A percentile compares a stretch with the other conserved stretches of the same genome.
These are phyloP conservation scores for Creontiades dilutus DNA, from an alignment of 2,888 invertebrate genomes.

Conservation along the genomic window DNA sequence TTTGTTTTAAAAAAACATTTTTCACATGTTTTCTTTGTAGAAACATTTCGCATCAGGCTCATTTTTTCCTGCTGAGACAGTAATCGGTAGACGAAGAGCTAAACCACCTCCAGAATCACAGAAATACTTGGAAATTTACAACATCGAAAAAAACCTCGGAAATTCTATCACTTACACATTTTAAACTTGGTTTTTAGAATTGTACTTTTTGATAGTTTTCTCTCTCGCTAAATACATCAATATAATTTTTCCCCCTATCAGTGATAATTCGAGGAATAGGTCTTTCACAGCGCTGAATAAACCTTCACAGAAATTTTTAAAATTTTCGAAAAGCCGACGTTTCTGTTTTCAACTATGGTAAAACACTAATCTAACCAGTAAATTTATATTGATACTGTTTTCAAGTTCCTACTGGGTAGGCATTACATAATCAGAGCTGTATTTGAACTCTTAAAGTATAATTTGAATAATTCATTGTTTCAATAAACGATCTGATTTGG, in stretches of 20 bases:
- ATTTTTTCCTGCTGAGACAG: conserved; percentile 7
- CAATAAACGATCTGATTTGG: too few relatives aligned
- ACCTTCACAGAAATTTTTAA: not conserved
- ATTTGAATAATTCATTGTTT: not conserved
- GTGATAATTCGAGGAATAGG: conserved; percentile 9
- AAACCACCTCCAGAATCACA: conserved; percentile 61
- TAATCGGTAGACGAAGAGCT: conserved; percentile 33
- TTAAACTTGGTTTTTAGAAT: not conserved
- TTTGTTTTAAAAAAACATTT: conserved; percentile 33
- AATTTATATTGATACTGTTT: not conserved
- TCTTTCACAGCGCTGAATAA: conserved; percentile 20
- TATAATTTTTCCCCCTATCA: not conserved
- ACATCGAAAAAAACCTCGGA: conserved; percentile 59
- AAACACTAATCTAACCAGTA: conserved; percentile 6
- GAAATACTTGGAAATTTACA: conserved; percentile 66
- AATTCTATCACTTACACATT: conserved; percentile 59
- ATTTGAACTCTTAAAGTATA: not conserved
- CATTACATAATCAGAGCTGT: not conserved
- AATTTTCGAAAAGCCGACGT: not conserved
- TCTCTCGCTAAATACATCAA: not conserved
- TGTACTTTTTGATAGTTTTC: not conserved
- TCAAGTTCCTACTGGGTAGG: not conserved
- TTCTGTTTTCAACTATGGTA: not conserved
- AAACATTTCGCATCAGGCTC: not conserved
- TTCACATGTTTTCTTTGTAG: conserved; percentile 1